These are phyloP conservation scores for Diplolepis rosae DNA, from an alignment of 2,888 invertebrate species.

Conservation along the genomic window DNA sequence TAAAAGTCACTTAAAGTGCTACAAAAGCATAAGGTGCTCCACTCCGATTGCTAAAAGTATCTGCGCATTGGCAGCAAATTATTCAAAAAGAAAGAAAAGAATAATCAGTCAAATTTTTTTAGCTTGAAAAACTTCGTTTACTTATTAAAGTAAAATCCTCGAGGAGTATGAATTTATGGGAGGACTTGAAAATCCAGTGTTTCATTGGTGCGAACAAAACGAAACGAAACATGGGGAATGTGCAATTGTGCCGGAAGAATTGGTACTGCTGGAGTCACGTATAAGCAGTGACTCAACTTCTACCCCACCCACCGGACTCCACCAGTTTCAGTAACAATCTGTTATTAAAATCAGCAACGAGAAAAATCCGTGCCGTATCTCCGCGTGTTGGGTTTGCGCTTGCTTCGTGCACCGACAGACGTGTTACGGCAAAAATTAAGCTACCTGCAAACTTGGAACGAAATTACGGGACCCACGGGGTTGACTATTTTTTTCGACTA, in stretches of 20 bases:
- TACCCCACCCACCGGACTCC: slow-evolving; percentile 39
- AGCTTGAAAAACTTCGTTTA: no score
- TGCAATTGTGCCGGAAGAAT: slow-evolving; percentile 35
- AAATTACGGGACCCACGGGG: slow-evolving; percentile 33
- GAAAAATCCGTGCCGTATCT: slow-evolving; percentile 74
- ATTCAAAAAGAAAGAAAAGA: no score
- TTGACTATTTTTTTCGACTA: slow-evolving; percentile 10
- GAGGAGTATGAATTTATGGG: neutral
- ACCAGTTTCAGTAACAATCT: slow-evolving; percentile 61
- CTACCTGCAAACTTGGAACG: slow-evolving; percentile 57
- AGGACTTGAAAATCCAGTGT: slow-evolving; percentile 13
- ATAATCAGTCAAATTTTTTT: no score
- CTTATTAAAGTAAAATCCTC: no score
- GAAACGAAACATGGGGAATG: slow-evolving; percentile 28
- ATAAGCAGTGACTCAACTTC: slow-evolving; percentile 70
- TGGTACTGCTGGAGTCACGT: slow-evolving; percentile 65
- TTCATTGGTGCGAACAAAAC: slow-evolving; percentile 10
- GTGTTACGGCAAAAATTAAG: slow-evolving; percentile 73
- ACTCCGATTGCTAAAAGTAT: no score
- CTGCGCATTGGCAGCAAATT: no score
- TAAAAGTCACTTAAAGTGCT: no score
- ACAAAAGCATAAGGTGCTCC: no score
- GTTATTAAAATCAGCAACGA: slow-evolving; percentile 74
- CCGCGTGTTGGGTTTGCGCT: slow-evolving; percentile 49
- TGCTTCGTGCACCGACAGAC: slow-evolving; percentile 60